Evolutionary conservation across 2,888 invertebrate species (phyloP).

Genomic region (Luffia ferchaultella): DNA sequence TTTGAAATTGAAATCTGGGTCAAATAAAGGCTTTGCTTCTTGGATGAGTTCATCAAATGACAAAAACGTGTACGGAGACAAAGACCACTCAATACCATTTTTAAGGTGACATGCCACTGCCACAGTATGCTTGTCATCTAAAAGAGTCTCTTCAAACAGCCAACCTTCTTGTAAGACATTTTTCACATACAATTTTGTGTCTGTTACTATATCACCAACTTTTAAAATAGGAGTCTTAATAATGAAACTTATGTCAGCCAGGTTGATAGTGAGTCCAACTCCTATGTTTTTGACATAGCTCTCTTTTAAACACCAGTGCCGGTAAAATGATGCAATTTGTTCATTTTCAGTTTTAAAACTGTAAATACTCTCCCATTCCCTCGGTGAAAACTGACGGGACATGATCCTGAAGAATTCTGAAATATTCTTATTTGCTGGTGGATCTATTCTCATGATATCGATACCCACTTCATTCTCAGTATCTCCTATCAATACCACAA

Average conservation of each 20-base stretch:
- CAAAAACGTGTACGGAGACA: slow-evolving; percentile 58
- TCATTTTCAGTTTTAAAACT: slow-evolving; percentile 62
- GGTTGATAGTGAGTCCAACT: slow-evolving; percentile 80
- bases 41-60: slow-evolving; percentile 68
- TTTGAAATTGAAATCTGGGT: slow-evolving; percentile 63
- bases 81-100: slow-evolving; percentile 21
- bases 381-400: slow-evolving; percentile 79
- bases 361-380: slow-evolving; percentile 83
- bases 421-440: slow-evolving; percentile 73
- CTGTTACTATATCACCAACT: slow-evolving; percentile 48
- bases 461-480: slow-evolving; percentile 69
- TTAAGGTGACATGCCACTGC: slow-evolving; percentile 71
- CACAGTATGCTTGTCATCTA: slow-evolving; percentile 80
- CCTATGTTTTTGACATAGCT: slow-evolving; percentile 94
- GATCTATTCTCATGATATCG: slow-evolving; percentile 90
- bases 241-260: slow-evolving; percentile 79
- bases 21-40: slow-evolving; percentile 44
- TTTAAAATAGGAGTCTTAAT: slow-evolving; percentile 63
- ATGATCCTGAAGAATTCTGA: slow-evolving; percentile 89
- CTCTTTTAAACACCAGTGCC: slow-evolving; percentile 95
- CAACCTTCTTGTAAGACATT: slow-evolving; percentile 68
- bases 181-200: slow-evolving; percentile 73
- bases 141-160: slow-evolving; percentile 84
- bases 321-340: slow-evolving; percentile 82
- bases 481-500: slow-evolving; percentile 82